These are phyloP conservation scores for Cheilosia impressa DNA, from an alignment of 2,888 invertebrate genomes.

Conservation along the genomic window DNA sequence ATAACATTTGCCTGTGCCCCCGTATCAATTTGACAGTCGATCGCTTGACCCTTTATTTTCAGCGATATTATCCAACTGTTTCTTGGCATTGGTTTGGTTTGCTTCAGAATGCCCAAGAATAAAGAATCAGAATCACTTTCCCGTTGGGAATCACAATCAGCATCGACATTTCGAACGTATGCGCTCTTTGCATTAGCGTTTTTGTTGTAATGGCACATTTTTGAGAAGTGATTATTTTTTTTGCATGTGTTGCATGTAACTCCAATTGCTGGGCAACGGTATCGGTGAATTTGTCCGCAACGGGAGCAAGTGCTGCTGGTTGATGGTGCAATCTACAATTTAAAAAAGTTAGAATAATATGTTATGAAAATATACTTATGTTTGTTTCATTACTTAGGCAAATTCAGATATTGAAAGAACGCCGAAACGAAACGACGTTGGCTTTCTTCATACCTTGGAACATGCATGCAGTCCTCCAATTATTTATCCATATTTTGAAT, in stretches of 20 bases:
- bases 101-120: background rate
- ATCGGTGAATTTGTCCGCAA: constrained; percentile 26
- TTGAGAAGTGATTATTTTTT: constrained; percentile 1
- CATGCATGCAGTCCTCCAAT: background rate
- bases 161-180: constrained; percentile 10
- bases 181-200: constrained; percentile 1
- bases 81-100: constrained; percentile 2
- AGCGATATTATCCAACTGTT: constrained; percentile 19
- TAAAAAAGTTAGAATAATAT: no score
- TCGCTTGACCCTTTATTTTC: constrained; percentile 1
- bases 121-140: background rate
- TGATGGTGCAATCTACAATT: no score
- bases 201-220: background rate
- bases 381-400: no score
- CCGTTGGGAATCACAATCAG: background rate
- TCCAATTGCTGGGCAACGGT: constrained; percentile 5
- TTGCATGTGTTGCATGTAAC: constrained; percentile 10
- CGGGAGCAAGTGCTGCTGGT: constrained; percentile 20
- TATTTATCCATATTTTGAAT: background rate
- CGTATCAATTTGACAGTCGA: constrained; percentile 7
- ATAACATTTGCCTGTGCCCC: constrained; percentile 4
- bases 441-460: background rate
- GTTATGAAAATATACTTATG: no score
- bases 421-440: background rate
- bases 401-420: background rate